Conservation (phyloP, 2,888 invertebrate genomes). For the Plagodis pulveraria region DNA sequence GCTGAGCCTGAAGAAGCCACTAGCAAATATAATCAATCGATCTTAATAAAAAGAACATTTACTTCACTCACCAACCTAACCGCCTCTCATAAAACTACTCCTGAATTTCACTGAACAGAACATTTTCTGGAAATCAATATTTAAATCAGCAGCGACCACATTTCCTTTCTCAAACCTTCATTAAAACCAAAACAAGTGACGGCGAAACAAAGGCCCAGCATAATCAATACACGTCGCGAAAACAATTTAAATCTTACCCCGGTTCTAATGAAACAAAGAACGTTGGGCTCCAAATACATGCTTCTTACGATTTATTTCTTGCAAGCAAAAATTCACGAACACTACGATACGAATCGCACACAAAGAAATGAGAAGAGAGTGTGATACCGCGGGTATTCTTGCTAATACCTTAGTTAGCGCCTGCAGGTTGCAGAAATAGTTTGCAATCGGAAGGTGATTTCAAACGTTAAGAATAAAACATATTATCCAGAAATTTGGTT, state of each 20-base stretch:
- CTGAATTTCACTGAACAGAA: background rate
- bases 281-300: slow-evolving; percentile 53
- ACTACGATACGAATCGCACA: slow-evolving; percentile 35
- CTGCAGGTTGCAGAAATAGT: too few species aligned
- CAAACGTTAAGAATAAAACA: too few species aligned
- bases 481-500: too few species aligned
- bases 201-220: slow-evolving; percentile 43
- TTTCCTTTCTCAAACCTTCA: slow-evolving; percentile 18
- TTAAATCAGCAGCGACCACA: slow-evolving; percentile 7
- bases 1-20: too few species aligned
- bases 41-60: too few species aligned
- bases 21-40: too few species aligned
- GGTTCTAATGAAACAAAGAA: slow-evolving; percentile 63
- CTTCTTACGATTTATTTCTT: slow-evolving; percentile 59
- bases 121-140: slow-evolving; percentile 2
- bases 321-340: slow-evolving; percentile 64
- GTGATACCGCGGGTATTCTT: slow-evolving; percentile 33
- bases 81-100: too few species aligned
- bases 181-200: slow-evolving; percentile 29
- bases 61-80: too few species aligned
- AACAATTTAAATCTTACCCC: slow-evolving; percentile 62
- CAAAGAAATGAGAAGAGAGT: slow-evolving; percentile 12
- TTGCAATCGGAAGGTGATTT: too few species aligned
- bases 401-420: background rate
- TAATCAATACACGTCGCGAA: slow-evolving; percentile 68